Evolutionary conservation across 1,140 invertebrate genomes (phyloP).

Genomic region (Phortica variegata): DNA sequence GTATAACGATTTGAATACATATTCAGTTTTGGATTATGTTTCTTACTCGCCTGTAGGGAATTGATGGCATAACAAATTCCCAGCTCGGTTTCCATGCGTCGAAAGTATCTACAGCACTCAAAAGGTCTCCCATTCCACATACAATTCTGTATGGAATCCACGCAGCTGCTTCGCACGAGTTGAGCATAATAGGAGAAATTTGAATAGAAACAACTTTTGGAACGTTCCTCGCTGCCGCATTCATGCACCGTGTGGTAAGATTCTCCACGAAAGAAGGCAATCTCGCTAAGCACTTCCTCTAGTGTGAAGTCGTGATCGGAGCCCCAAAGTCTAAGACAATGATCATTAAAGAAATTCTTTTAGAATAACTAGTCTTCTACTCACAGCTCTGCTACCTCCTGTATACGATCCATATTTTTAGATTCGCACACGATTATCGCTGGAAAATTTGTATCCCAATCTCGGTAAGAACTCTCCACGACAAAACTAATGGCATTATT

Average conservation of each 20-base stretch:
- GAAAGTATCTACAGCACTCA: constrained; percentile 68
- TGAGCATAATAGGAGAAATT: constrained; percentile 63
- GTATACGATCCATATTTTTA: constrained; percentile 63
- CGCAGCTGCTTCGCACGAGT: constrained; percentile 63
- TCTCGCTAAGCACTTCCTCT: constrained; percentile 68
- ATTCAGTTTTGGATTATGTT: constrained; percentile 31
- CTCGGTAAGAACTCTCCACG: constrained; percentile 68
- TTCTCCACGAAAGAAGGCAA: constrained; percentile 67
- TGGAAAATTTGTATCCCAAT: constrained; percentile 71
- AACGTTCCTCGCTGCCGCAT: constrained; percentile 59
- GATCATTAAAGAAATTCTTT: not conserved
- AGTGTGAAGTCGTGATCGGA: constrained; percentile 67
- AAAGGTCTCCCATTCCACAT: constrained; percentile 65
- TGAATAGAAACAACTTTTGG: constrained; percentile 60
- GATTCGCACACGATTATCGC: constrained; percentile 66
- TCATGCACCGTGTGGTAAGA: constrained; percentile 67
- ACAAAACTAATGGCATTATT: constrained; percentile 68
- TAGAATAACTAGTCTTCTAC: constrained; percentile 4
- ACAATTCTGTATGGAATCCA: constrained; percentile 62
- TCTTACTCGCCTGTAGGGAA: constrained; percentile 61
- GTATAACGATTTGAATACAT: constrained; percentile 59
- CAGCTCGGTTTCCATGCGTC: constrained; percentile 65
- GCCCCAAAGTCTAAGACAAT: constrained; percentile 62
- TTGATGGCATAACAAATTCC: constrained; percentile 68
- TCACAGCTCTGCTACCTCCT: constrained; percentile 64